Evolutionary conservation across 2,888 invertebrate species (phyloP).

Genomic region (Oegoconia quadripuncta): DNA sequence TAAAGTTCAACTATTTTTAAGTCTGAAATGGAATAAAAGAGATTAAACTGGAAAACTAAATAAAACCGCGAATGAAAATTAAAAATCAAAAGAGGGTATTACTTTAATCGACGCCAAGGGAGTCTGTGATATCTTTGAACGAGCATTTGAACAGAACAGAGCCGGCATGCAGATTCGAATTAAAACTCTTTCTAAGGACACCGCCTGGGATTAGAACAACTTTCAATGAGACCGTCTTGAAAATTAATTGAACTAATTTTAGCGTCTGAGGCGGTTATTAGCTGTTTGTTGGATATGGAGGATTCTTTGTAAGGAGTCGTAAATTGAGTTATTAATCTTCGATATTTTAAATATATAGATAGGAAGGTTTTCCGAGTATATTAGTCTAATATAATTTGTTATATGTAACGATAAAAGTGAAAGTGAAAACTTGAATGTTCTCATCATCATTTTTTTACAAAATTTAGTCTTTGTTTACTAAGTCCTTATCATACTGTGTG

Average conservation of each 20-base stretch:
- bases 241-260: slow-evolving; percentile 57
- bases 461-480: too few species aligned
- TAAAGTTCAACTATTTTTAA: too few species aligned
- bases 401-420: too few species aligned
- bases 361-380: too few species aligned
- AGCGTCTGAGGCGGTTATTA: slow-evolving; percentile 31
- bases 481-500: too few species aligned
- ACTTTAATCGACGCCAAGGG: slow-evolving; percentile 58
- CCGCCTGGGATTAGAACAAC: slow-evolving; percentile 47
- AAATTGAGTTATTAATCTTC: slow-evolving; percentile 25
- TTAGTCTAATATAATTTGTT: too few species aligned
- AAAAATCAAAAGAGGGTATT: background rate
- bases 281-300: slow-evolving; percentile 19
- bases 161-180: slow-evolving; percentile 58
- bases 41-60: too few species aligned
- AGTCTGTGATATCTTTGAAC: slow-evolving; percentile 40
- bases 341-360: too few species aligned
- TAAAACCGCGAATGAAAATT: background rate
- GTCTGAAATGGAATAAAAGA: too few species aligned
- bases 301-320: slow-evolving; percentile 20
- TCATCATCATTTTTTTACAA: too few species aligned
- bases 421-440: too few species aligned
- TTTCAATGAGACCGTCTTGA: slow-evolving; percentile 40
- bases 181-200: slow-evolving; percentile 62
- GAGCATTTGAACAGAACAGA: slow-evolving; percentile 48